Base-by-base conservation (phyloP, 2,113 vertebrate genomes). In the Rousettus leschenaultii region DNA sequence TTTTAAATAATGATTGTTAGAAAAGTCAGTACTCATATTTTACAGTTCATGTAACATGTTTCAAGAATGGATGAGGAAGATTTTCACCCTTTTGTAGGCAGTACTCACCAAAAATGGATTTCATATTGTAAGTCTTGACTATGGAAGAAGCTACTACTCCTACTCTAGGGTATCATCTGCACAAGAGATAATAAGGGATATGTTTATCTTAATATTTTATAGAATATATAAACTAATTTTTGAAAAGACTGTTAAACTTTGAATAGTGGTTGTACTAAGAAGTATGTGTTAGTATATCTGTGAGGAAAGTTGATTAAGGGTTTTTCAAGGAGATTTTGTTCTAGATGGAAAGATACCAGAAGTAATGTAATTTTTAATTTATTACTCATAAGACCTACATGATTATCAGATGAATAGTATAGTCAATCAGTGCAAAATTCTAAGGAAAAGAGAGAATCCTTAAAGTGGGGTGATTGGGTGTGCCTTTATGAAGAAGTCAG, bases 1-100 rank as follows among this genome's bases (percentile, higher is more conserved):
- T 88, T 93, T 93, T 95, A 95, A 74, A 70, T 90, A 85, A 77
- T 83, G 45, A 51, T 87, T 53, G 26, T 94, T 75, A 70, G 66
- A 77, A 92, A 86, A 92, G 35, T 91, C 9, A 85, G n/a, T 79
- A 59, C 40, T 89, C 7, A 2, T 84, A 11, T 55, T 12, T 70
- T 71, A 26, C 13, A n/a, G 38, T 40, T 86, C 61, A 77, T 35
- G 6, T 63, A 43, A 57, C 51, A 43, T 95, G 93, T 91, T 93
- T 53, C 22, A 24, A 68, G 28, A 66, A 57, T 89, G 86, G 82
- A 66, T 59, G 21, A 92, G 71, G 74, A 66, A 89, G 26, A 82
- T 94, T 82, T 94, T 86, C 59, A 68, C n/a, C 61, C 57, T 87
- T 89, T 86, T 83, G 53, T 89, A 94, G 79, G 65, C 57, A 94